Evolutionary conservation across 2,797 vertebrate genomes (phyloP).

Genomic region (Gymnoscopelus microlampas): DNA sequence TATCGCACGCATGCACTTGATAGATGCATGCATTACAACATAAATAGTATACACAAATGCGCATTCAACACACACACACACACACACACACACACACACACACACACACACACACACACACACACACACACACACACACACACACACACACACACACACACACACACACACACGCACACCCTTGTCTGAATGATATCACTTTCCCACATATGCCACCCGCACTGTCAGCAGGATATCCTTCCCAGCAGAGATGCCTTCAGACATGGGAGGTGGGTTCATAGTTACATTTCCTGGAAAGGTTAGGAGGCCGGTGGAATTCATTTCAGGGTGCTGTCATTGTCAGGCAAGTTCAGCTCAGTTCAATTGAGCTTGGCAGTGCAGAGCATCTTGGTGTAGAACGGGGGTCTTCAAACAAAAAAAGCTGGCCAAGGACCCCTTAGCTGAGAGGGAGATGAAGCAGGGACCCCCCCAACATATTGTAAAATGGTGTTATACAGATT

Average conservation of each 20-base stretch:
- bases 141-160: not conserved
- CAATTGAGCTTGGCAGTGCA: too few relatives aligned
- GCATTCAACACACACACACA: not conserved
- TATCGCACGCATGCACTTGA: too few relatives aligned
- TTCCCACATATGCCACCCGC: constrained; percentile 5
- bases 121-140: not conserved
- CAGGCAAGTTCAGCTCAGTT: not conserved
- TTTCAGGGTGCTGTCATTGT: not conserved
- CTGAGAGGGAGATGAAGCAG: too few relatives aligned
- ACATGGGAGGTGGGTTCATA: not conserved
- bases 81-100: not conserved
- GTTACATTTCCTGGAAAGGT: constrained; percentile 34
- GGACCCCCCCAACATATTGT: too few relatives aligned
- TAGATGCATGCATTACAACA: too few relatives aligned
- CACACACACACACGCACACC: constrained; percentile 1
- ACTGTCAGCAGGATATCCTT: constrained; percentile 23
- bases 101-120: not conserved
- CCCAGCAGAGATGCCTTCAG: not conserved
- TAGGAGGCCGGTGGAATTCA: constrained; percentile 16
- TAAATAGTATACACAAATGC: too few relatives aligned
- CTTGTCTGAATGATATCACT: not conserved
- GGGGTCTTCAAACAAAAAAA: too few relatives aligned
- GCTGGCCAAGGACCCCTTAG: too few relatives aligned
- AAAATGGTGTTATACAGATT: too few relatives aligned
- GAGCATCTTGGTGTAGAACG: too few relatives aligned